Evolutionary conservation across 2,888 invertebrate genomes (phyloP).

Genomic region (Dicyrtomina minuta): DNA sequence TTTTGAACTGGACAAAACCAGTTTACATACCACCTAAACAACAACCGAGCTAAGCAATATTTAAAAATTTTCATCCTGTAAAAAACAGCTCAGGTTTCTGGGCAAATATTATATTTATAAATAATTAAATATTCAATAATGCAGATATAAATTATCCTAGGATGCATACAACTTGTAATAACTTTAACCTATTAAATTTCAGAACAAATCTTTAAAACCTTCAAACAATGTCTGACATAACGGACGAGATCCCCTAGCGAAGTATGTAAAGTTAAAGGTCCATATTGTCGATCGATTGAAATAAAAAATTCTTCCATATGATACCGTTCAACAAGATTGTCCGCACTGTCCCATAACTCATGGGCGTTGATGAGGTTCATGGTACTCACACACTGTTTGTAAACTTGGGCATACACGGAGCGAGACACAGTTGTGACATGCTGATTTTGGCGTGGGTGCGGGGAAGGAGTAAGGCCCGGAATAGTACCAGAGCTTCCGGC

Average conservation of each 20-base stretch:
- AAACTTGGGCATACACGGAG: constrained; percentile 75
- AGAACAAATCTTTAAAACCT: constrained; percentile 54
- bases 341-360: constrained; percentile 91
- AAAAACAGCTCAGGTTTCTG: no score
- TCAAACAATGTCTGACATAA: constrained; percentile 76
- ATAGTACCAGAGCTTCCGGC: constrained; percentile 69
- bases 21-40: no score
- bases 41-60: no score
- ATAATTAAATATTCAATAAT: no score
- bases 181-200: constrained; percentile 40
- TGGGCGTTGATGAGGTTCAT: constrained; percentile 78
- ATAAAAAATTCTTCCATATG: constrained; percentile 87
- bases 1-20: no score
- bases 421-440: constrained; percentile 64
- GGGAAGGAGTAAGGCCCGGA: constrained; percentile 46
- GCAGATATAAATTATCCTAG: no score
- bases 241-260: constrained; percentile 83
- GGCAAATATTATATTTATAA: no score
- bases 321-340: constrained; percentile 71
- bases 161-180: no score
- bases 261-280: constrained; percentile 83
- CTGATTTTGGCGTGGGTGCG: constrained; percentile 50
- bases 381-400: constrained; percentile 78
- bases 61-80: no score
- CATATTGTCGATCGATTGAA: constrained; percentile 80